Base-by-base conservation (phyloP, 2,797 vertebrate genomes). In the Paratrypauchen microcephalus region DNA sequence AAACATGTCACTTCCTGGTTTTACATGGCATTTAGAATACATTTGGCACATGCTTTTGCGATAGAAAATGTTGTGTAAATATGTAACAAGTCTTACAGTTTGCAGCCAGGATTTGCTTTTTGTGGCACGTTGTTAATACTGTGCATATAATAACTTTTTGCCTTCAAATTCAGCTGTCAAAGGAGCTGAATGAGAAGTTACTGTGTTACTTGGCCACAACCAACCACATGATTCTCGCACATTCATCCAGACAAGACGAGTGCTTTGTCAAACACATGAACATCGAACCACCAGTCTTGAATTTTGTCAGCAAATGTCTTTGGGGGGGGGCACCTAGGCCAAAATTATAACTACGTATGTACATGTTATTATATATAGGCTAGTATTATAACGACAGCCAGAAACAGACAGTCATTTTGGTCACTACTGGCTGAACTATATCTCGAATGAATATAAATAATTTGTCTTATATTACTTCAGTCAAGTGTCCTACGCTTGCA, bases 21-120 rank as follows among this genome's bases (percentile, higher is more conserved):
- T 66, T 48, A 23, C 61, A 66, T 63, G 15, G 9, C 72, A 77
- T 54, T 80, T 13, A 82, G 71, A 48, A 61, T 15, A n/a, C 24
- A 30, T 65, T 65, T 23, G 48, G 39, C 23, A 23, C 16, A 26
- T 19, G 19, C 39, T 23, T 63, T 16, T 45, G n/a, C n/a, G 23
- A 23, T 63, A 24, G 6, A 63, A 64, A 48, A 65, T 48, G 18
- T 50, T 48, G 26, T 28, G 41, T 26, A 48, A 65, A 65, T 62
- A 62, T 45, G 60, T 62, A 39, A 39, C 59, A 61, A 30, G 56
- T 58, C 7, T 58, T 28, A 26, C 24, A 58, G 26, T 58, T 58
- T 58, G 18, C 9, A 60, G 28, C 19, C 30, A 60, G 30, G 58
- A 11, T 60, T n/a, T 36, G 16, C 18, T 60, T 13, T 28, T 28